phyloP scores from a whole-genome alignment of 1,140 invertebrate genomes.

The Steinernema khuongi region DNA sequence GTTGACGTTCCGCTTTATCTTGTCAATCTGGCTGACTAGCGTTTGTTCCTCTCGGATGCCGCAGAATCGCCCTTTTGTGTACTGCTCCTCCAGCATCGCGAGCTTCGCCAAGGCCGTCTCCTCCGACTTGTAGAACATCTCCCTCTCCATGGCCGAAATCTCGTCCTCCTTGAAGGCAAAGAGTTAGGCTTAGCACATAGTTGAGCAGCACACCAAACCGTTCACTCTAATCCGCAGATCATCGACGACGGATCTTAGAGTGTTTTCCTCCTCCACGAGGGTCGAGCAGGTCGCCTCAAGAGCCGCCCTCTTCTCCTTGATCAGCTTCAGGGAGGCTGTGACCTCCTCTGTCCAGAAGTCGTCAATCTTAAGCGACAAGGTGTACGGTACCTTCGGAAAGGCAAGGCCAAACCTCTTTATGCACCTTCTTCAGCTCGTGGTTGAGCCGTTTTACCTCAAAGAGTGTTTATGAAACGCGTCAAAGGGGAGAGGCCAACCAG shows the following conservation, averaged over 20 bases:
- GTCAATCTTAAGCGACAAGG: not conserved
- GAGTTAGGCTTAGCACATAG: too few relatives aligned
- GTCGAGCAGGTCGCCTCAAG: not conserved
- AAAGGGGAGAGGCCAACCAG: not conserved
- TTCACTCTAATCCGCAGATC: not conserved
- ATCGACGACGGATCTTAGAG: not conserved
- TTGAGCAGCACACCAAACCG: not conserved
- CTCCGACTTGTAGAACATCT: not conserved
- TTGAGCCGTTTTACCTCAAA: not conserved
- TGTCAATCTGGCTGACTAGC: conserved; percentile 23
- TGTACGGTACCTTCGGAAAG: too few relatives aligned
- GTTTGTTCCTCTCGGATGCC: conserved; percentile 23
- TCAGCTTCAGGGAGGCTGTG: not conserved
- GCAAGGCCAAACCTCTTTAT: not conserved
- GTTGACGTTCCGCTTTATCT: conserved; percentile 26
- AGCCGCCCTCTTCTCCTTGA: not conserved
- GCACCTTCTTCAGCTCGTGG: not conserved
- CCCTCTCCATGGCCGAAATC: not conserved
- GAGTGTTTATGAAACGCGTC: not conserved
- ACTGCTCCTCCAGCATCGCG: not conserved
- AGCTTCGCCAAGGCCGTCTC: not conserved
- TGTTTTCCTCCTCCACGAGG: not conserved
- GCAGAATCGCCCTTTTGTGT: not conserved
- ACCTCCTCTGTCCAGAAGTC: not conserved
- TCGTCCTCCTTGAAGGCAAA: not conserved